Conservation (phyloP, 2,797 vertebrate species). For the Hemibagrus guttatus region DNA sequence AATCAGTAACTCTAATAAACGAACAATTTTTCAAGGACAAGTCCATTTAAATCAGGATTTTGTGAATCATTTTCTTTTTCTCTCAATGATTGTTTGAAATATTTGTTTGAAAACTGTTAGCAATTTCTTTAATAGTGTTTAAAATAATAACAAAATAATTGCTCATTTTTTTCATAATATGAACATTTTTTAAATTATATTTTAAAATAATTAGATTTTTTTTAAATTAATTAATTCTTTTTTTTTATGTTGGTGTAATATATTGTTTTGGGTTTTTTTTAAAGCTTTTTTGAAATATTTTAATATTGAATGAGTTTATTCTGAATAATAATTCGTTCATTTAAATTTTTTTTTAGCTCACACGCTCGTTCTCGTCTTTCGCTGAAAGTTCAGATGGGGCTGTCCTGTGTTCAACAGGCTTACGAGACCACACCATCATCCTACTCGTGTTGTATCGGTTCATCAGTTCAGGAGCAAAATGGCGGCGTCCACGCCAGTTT, state of each 20-base stretch:
- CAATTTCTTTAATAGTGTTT: not conserved
- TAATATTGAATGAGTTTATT: no score
- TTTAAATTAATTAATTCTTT: no score
- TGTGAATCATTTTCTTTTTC: no score
- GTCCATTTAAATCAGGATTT: not conserved
- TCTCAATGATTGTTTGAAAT: no score
- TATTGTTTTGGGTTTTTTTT: no score
- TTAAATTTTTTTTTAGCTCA: no score
- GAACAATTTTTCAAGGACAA: not conserved
- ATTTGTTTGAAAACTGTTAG: no score
- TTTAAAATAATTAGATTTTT: not conserved
- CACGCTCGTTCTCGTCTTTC: no score
- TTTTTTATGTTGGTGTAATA: no score
- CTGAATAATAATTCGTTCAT: no score
- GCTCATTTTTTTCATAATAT: not conserved
- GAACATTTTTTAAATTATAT: not conserved
- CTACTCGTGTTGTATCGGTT: not conserved
- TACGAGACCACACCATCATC: not conserved
- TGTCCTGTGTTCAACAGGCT: not conserved
- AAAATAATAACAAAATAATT: not conserved
- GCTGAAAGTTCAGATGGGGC: not conserved
- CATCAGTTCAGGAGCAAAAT: not conserved
- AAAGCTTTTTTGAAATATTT: no score
- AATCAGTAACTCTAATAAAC: not conserved
- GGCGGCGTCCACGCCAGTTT: not conserved